Percentiles rank a stretch among this genome's conserved stretches.
phyloP scores from a whole-genome alignment of 2,797 vertebrate genomes.

The Crossoptilon crossoptilon region DNA sequence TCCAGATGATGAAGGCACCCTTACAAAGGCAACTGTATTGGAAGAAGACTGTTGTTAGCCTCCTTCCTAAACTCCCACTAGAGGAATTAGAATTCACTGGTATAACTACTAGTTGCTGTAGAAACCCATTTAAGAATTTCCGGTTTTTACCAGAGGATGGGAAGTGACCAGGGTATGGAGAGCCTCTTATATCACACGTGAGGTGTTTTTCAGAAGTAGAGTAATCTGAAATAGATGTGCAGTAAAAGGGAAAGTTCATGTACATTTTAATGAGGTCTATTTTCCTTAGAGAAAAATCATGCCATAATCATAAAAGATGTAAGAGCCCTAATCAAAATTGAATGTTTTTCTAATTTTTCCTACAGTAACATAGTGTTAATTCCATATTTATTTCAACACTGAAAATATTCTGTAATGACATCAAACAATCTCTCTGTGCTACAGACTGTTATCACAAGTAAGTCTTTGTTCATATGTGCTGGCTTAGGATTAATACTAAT shows the following conservation, averaged over 20 bases:
- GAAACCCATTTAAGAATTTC: neutral
- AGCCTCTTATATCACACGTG: neutral
- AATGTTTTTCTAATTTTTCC: neutral
- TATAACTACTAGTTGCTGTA: neutral
- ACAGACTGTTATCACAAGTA: conserved; percentile 12
- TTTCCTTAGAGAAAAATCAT: conserved; percentile 38
- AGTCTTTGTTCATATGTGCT: neutral
- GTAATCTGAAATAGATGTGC: neutral
- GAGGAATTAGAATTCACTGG: neutral
- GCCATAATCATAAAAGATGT: neutral
- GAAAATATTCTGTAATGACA: neutral
- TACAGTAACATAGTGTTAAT: neutral
- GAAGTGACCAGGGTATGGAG: neutral
- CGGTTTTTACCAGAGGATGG: neutral
- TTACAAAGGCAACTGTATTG: neutral
- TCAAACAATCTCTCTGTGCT: neutral
- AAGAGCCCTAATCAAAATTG: neutral
- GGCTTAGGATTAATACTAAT: conserved; percentile 17
- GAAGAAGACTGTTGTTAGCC: accelerated
- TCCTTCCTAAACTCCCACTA: neutral
- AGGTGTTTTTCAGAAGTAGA: neutral
- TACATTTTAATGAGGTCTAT: neutral
- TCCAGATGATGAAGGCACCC: neutral
- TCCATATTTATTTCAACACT: conserved; percentile 1
- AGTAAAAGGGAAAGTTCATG: neutral